Evolutionary conservation across 2,113 vertebrate species (phyloP), one percentile per base, ranked within the genome.

Genomic region (Fulmarus glacialis): DNA sequence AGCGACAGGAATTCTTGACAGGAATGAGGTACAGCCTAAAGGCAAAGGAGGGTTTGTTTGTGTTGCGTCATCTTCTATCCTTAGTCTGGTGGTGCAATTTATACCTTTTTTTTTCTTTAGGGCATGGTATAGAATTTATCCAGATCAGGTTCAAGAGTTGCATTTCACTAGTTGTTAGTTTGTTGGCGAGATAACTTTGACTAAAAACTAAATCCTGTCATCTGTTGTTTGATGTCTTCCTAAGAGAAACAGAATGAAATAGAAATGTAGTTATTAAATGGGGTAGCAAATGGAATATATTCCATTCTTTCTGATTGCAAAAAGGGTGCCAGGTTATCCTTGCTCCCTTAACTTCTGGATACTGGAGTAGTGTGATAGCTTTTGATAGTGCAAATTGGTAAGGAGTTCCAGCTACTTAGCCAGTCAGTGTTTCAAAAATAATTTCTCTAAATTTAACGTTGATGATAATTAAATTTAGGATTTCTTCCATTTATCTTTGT

Each of bases 171-270:
- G 67, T 38, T 50, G 20, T 15, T 72, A 56, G 6, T 9, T 17
- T 56, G 45, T 42, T 14, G 0, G 8, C 45, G 58, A 56, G n/a
- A 24, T 26, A 84, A 71, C 30, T 45, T 16, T 40, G 55, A 36
- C 10, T 60, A 30, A 84, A 88, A 90, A 13, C 23, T 36, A n/a
- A 60, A 82, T 52, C 11, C 30, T 84, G 4, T 83, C 15, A 17
- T 9, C 34, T 75, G 4, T n/a, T 80, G 62, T 92, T 93, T 96
- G 75, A 96, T 97, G 87, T 97, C 78, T 88, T 82, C 16, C 19
- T 20, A 52, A 63, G 12, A 67, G 56, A 77, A 85, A 77, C 1
- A 5, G 32, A 66, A 50, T 52, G 29, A 81, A 16, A 30, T 43
- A 74, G 55, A 73, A 85, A 67, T 47, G 19, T 14, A 30, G 32